Evolutionary conservation across 2,113 vertebrate species (phyloP).

Genomic region (Podarcis raffonei): DNA sequence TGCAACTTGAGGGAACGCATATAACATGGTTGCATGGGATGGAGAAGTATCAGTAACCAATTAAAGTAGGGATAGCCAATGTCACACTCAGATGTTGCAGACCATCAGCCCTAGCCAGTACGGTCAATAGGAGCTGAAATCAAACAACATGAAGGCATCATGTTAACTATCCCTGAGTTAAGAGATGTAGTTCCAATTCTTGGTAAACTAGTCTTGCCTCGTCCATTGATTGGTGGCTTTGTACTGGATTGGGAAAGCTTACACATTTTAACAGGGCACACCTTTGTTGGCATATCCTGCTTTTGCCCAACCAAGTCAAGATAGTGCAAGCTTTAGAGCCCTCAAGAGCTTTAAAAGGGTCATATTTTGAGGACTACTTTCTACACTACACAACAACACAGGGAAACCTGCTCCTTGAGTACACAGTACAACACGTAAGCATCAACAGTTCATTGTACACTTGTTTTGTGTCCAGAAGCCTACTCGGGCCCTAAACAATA

Average conservation of each 20-base stretch:
- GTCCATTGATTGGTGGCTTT: not conserved
- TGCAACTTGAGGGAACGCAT: not conserved
- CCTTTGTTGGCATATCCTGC: not conserved
- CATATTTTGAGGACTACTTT: not conserved
- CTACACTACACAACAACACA: not conserved
- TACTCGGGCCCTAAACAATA: not conserved
- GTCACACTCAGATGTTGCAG: not conserved
- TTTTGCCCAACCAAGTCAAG: not conserved
- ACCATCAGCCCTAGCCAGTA: not conserved
- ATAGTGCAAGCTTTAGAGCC: not conserved
- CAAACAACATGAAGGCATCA: not conserved
- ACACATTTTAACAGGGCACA: not conserved
- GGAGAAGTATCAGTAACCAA: not conserved
- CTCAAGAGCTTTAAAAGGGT: not conserved
- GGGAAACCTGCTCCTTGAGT: not conserved
- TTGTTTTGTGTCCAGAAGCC: constrained; percentile 1
- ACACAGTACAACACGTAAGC: not conserved
- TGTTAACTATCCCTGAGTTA: not conserved
- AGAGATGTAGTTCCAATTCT: not conserved
- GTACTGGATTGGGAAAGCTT: not conserved
- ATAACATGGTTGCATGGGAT: not conserved
- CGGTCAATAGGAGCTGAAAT: too few species aligned
- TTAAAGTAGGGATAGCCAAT: not conserved
- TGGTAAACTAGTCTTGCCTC: not conserved
- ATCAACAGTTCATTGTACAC: not conserved